Conservation (phyloP, 1,140 invertebrate species). For the Drosophila simulans region DNA sequence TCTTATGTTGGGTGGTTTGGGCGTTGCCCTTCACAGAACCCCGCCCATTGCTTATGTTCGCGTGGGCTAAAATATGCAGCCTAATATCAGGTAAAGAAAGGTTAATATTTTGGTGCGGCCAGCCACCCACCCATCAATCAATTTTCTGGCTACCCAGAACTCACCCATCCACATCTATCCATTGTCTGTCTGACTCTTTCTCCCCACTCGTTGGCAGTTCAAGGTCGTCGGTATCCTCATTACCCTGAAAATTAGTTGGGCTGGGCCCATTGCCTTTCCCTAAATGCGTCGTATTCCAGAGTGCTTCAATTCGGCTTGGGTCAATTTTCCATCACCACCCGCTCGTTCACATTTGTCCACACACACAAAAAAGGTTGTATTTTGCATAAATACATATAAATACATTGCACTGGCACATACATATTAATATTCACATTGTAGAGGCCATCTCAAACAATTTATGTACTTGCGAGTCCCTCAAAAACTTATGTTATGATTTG, state of each 20-base stretch:
- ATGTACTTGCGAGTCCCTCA: background rate
- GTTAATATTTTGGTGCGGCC: conserved; percentile 1
- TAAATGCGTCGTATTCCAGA: conserved; percentile 61
- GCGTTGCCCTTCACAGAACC: conserved; percentile 3
- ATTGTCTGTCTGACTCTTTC: conserved; percentile 17
- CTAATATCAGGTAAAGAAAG: conserved; percentile 24
- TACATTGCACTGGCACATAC: background rate
- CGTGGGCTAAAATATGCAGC: conserved; percentile 23
- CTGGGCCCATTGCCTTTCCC: conserved; percentile 22
- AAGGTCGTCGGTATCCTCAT: conserved; percentile 56
- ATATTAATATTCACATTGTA: background rate
- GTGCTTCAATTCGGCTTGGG: conserved; percentile 30
- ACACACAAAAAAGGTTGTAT: conserved; percentile 12
- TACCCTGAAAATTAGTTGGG: conserved; percentile 53
- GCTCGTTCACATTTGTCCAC: background rate
- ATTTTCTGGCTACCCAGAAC: conserved; percentile 10
- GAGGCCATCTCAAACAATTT: background rate
- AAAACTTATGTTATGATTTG: background rate
- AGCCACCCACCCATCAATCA: conserved; percentile 33
- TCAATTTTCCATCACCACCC: conserved; percentile 24
- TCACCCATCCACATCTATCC: background rate
- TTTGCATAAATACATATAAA: too few species aligned
- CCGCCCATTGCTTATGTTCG: conserved; percentile 15
- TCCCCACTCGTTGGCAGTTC: conserved; percentile 25
- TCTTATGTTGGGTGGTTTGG: conserved; percentile 19